These are phyloP conservation scores for Gymnocheta viridis DNA, from an alignment of 2,888 invertebrate genomes.

Conservation along the genomic window DNA sequence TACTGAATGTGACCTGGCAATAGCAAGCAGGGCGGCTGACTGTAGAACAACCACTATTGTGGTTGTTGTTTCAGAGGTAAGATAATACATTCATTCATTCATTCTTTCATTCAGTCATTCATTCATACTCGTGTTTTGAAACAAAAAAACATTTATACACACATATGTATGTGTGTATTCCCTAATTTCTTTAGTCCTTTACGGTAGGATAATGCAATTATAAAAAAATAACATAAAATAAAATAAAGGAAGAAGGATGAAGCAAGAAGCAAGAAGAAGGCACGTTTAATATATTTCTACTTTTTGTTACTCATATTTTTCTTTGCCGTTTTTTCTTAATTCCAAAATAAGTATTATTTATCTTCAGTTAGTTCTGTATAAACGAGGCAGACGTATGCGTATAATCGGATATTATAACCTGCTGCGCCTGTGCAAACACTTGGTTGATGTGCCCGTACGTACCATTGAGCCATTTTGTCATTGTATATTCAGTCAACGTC, in stretches of 20 bases:
- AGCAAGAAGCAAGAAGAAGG: neutral
- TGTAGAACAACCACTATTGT: conserved; percentile 20
- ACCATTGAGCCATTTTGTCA: conserved; percentile 44
- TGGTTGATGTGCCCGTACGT: conserved; percentile 56
- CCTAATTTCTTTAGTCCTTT: conserved; percentile 51
- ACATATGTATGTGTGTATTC: too few species aligned
- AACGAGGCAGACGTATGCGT: conserved; percentile 62
- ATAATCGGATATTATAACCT: conserved; percentile 69
- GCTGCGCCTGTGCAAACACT: conserved; percentile 69
- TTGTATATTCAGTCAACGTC: conserved; percentile 45
- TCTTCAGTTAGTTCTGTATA: conserved; percentile 12
- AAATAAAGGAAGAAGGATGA: conserved; percentile 48
- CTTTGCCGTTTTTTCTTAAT: neutral
- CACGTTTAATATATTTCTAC: conserved; percentile 38
- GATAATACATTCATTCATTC: conserved; percentile 15
- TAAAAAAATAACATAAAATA: conserved; percentile 19
- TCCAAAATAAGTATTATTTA: neutral
- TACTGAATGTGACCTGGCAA: conserved; percentile 41
- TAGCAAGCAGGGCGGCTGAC: neutral
- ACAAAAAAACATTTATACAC: neutral
- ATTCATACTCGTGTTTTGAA: conserved; percentile 12
- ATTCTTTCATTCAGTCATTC: conserved; percentile 17
- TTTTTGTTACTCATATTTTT: conserved; percentile 24
- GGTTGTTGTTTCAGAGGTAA: conserved; percentile 32
- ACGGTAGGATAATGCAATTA: conserved; percentile 51